Evolutionary conservation across 2,888 invertebrate genomes (phyloP).

Genomic region (Xestoiulus laeticollis): DNA sequence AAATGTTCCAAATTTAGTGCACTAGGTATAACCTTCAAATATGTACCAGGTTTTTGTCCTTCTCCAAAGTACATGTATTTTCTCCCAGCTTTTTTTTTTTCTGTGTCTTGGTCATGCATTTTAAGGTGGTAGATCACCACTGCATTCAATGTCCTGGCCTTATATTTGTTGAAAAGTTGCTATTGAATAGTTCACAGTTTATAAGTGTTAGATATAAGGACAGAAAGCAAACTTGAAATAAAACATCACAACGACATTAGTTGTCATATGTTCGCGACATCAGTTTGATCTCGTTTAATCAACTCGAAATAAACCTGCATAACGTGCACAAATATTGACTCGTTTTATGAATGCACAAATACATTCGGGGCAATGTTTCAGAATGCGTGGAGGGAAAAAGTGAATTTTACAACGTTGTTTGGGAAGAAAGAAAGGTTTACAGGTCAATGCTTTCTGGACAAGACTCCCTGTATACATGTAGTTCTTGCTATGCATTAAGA

Average conservation of each 20-base stretch:
- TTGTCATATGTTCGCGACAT: not conserved
- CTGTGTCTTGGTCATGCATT: conserved; percentile 19
- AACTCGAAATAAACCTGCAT: not conserved
- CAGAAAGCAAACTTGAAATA: not conserved
- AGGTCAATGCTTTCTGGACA: conserved; percentile 34
- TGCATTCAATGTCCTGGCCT: not conserved
- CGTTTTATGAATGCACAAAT: conserved; percentile 35
- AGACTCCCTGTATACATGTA: conserved; percentile 3
- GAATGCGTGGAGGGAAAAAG: conserved; percentile 13
- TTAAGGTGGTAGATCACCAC: not conserved
- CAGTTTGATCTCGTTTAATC: not conserved
- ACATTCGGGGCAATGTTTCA: not conserved
- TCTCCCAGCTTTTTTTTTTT: not conserved
- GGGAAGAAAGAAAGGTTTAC: not conserved
- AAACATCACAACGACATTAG: not conserved
- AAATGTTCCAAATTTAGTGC: not conserved
- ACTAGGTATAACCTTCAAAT: not conserved
- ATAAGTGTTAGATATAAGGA: not conserved
- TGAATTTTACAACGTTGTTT: conserved; percentile 27
- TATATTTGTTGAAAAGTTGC: not conserved
- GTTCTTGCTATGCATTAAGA: not conserved
- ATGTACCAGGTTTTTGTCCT: conserved; percentile 14
- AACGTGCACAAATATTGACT: conserved; percentile 5
- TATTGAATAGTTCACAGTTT: not conserved
- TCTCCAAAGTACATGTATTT: conserved; percentile 16